Percentiles rank a stretch among this genome's conserved stretches.
Conservation (phyloP, 2,113 vertebrate genomes). For the Istiophorus platypterus region DNA sequence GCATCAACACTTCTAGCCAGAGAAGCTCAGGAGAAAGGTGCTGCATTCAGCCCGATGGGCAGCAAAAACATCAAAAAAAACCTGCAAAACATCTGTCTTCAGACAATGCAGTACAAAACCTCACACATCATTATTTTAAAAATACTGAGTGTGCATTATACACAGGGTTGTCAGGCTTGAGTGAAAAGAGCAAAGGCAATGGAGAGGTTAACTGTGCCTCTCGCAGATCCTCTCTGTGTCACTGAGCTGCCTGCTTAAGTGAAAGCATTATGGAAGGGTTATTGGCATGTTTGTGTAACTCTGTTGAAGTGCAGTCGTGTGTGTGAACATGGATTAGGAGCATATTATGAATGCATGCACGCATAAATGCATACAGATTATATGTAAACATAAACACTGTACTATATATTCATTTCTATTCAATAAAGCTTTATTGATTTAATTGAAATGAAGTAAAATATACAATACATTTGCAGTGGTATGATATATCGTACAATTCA, state of each 20-base stretch:
- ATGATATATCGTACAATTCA: no score
- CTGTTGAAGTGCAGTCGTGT: neutral
- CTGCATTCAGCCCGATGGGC: conserved; percentile 11
- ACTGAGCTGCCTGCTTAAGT: conserved; percentile 1
- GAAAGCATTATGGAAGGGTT: conserved; percentile 14
- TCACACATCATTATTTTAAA: conserved; percentile 44
- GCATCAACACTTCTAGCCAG: conserved; percentile 15
- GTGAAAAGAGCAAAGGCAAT: neutral
- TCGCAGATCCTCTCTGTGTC: conserved; percentile 35
- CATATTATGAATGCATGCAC: neutral
- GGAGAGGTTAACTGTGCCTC: conserved; percentile 15
- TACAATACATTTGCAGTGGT: neutral
- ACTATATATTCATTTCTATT: neutral
- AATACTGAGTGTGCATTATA: neutral
- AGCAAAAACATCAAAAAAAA: conserved; percentile 27
- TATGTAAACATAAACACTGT: neutral
- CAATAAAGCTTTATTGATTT: neutral
- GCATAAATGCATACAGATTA: conserved; percentile 12
- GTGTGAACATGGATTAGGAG: conserved; percentile 25
- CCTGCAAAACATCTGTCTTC: conserved; percentile 10
- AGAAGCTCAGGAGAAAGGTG: conserved; percentile 2
- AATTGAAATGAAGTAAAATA: neutral
- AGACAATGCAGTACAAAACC: conserved; percentile 18
- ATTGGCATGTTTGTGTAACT: conserved; percentile 22
- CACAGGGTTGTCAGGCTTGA: conserved; percentile 24